phyloP scores from a whole-genome alignment of 1,140 invertebrate species.

The Vollenhovia emeryi region DNA sequence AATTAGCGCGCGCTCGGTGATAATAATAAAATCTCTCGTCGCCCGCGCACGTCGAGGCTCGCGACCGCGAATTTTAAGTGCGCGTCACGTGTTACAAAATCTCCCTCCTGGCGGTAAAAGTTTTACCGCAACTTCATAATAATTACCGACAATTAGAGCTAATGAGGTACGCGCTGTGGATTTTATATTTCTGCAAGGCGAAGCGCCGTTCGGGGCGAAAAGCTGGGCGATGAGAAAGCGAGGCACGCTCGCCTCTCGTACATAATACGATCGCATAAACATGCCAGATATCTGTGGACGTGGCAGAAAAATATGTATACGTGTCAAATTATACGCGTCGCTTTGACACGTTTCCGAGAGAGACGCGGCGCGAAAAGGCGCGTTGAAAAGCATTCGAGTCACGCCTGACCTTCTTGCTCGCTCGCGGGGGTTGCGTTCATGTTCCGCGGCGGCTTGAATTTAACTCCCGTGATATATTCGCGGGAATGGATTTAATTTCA shows the following conservation, averaged over 20 bases:
- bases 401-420: constrained; percentile 32
- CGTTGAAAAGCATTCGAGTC: constrained; percentile 25
- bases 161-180: neutral
- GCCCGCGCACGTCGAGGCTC: neutral
- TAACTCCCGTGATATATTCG: constrained; percentile 7
- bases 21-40: neutral
- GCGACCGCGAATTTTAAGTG: neutral
- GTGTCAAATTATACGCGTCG: neutral
- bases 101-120: neutral
- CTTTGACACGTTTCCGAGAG: constrained; percentile 14
- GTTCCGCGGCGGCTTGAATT: constrained; percentile 12
- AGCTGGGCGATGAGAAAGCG: neutral
- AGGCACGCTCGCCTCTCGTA: neutral
- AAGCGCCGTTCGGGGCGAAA: neutral
- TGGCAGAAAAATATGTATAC: constrained; percentile 9
- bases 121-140: neutral
- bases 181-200: neutral
- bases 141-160: neutral
- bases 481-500: constrained; percentile 30
- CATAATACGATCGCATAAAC: neutral
- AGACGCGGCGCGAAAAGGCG: neutral
- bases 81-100: neutral
- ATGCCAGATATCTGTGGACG: neutral
- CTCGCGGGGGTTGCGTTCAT: neutral
- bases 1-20: neutral